Conservation (phyloP, 2,113 vertebrate genomes). For the Trogon surrucura region DNA sequence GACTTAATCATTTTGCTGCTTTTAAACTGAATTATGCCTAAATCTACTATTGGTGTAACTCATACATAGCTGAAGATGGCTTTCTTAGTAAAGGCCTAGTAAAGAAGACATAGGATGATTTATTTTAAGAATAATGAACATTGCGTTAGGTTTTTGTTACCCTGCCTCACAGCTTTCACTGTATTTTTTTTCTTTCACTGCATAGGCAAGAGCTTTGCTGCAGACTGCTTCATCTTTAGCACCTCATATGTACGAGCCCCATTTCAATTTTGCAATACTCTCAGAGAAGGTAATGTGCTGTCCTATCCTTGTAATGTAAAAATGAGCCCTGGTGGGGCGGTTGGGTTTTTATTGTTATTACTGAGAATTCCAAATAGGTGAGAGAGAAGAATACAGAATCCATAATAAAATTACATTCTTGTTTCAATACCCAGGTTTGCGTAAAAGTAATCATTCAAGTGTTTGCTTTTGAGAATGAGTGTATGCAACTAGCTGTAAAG, state of each 20-base stretch:
- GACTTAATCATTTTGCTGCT: not conserved
- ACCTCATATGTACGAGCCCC: constrained; percentile 95
- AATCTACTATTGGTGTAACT: not conserved
- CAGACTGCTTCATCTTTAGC: constrained; percentile 91
- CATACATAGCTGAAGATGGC: not conserved
- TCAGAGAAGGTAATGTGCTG: constrained; percentile 88
- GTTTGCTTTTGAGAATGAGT: not conserved
- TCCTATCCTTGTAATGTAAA: not conserved
- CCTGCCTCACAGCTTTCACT: not conserved
- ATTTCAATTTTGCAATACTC: constrained; percentile 92
- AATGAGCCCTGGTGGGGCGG: not conserved
- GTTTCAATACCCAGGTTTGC: not conserved
- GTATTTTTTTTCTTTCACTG: not conserved
- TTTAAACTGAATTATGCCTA: not conserved
- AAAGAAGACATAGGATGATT: not conserved
- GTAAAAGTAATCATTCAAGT: not conserved
- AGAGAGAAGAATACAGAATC: not conserved
- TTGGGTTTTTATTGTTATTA: not conserved
- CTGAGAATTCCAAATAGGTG: not conserved
- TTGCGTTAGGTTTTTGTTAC: not conserved
- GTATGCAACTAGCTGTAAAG: not conserved
- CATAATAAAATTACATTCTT: not conserved
- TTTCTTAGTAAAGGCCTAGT: not conserved
- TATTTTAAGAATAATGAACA: not conserved
- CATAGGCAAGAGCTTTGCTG: constrained; percentile 90